Conservation (phyloP, 2,888 invertebrate genomes). For the Taphrorychus bicolor region DNA sequence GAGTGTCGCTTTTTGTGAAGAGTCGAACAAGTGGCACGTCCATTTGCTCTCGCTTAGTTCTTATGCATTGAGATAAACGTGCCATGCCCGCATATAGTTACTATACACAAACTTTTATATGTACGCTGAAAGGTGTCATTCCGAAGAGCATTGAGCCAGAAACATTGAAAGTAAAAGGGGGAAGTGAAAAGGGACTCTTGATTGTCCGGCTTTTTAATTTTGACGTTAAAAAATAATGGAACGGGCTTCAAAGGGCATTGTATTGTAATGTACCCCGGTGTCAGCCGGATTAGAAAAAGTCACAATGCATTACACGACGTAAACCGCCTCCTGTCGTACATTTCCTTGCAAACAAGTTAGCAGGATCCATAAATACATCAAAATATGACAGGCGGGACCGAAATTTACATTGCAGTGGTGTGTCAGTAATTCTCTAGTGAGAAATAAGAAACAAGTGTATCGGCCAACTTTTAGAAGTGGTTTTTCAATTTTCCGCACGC, state of each 20-base stretch:
- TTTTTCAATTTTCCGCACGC: neutral
- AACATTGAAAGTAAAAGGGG: slow-evolving; percentile 10
- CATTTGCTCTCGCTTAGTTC: neutral
- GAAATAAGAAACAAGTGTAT: too few species aligned
- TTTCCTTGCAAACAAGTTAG: neutral
- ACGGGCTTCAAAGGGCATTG: slow-evolving; percentile 4
- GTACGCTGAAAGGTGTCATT: neutral
- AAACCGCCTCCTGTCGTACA: neutral
- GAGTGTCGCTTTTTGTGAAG: slow-evolving; percentile 21
- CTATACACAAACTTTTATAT: too few species aligned
- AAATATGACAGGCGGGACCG: slow-evolving; percentile 10
- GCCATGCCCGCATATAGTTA: too few species aligned
- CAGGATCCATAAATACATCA: slow-evolving; percentile 14
- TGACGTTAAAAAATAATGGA: slow-evolving; percentile 29
- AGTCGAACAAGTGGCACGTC: slow-evolving; percentile 15
- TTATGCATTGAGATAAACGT: too few species aligned
- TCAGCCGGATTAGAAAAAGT: neutral
- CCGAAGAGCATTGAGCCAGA: neutral
- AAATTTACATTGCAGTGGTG: neutral
- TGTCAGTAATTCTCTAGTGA: too few species aligned
- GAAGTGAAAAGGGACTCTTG: slow-evolving; percentile 1
- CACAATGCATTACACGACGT: neutral
- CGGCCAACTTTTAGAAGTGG: slow-evolving; percentile 1
- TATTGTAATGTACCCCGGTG: neutral
- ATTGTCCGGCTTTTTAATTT: slow-evolving; percentile 33